Conservation (phyloP, 1,140 invertebrate genomes). For the Drosophila cardini region DNA sequence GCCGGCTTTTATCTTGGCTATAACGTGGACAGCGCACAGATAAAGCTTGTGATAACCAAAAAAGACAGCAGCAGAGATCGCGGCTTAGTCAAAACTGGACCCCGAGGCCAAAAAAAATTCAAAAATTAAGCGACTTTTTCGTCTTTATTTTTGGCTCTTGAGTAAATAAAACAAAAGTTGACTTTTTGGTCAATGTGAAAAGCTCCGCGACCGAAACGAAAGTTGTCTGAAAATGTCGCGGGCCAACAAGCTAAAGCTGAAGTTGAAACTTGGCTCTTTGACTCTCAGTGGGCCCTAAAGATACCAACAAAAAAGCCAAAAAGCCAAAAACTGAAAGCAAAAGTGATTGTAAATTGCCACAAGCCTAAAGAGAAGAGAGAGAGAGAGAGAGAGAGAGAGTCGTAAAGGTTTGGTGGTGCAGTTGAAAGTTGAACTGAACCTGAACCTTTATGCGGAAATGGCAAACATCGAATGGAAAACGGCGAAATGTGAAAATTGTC, state of each 20-base stretch:
- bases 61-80: constrained; percentile 21
- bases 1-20: constrained; percentile 50
- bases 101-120: neutral
- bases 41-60: constrained; percentile 52
- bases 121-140: constrained; percentile 1
- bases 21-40: constrained; percentile 30
- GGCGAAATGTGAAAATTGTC: constrained; percentile 41
- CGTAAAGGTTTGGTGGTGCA: constrained; percentile 60
- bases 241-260: constrained; percentile 52
- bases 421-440: constrained; percentile 61
- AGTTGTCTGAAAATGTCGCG: constrained; percentile 80
- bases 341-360: constrained; percentile 75
- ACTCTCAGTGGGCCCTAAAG: constrained; percentile 43
- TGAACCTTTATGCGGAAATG: constrained; percentile 56
- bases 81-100: constrained; percentile 23
- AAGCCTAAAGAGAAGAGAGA: constrained; percentile 15
- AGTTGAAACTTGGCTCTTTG: constrained; percentile 15
- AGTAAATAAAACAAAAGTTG: constrained; percentile 41
- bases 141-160: constrained; percentile 28
- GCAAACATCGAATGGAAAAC: constrained; percentile 8
- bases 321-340: constrained; percentile 72
- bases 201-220: constrained; percentile 68
- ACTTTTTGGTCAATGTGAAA: constrained; percentile 55
- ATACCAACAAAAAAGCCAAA: constrained; percentile 37
- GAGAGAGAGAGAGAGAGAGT: constrained; percentile 14